These are phyloP conservation scores for Phyto melanocephala DNA, from an alignment of 2,888 invertebrate species.

Conservation along the genomic window DNA sequence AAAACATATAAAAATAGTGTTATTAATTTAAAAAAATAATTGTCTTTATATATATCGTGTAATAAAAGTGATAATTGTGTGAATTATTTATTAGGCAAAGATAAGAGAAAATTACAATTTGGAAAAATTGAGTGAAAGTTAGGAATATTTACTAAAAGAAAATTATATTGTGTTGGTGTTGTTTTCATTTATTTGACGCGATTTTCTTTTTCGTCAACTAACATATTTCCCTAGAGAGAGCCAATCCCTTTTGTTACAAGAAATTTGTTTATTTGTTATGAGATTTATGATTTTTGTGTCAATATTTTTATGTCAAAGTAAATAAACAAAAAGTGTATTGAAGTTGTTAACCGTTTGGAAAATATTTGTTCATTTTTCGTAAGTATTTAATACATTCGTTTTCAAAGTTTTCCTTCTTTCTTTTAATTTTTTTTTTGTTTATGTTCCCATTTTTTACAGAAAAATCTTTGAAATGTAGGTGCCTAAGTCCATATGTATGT, in stretches of 20 bases:
- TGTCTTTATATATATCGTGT: not conserved
- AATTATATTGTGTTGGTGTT: conserved; percentile 1
- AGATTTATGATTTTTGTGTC: not conserved
- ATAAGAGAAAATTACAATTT: too few species aligned
- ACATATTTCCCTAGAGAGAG: conserved; percentile 41
- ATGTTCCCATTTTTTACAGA: too few species aligned
- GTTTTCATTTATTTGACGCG: conserved; percentile 23
- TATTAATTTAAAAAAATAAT: not conserved
- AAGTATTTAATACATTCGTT: too few species aligned
- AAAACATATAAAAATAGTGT: conserved; percentile 34
- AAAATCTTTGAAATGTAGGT: too few species aligned
- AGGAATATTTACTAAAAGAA: not conserved
- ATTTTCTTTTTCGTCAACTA: conserved; percentile 11
- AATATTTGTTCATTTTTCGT: too few species aligned
- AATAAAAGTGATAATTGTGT: not conserved
- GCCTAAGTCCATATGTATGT: too few species aligned
- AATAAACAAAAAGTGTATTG: not conserved
- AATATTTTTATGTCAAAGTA: not conserved
- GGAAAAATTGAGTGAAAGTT: not conserved
- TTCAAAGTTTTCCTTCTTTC: too few species aligned
- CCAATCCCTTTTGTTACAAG: conserved; percentile 61
- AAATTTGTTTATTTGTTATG: conserved; percentile 4
- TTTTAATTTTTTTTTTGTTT: too few species aligned
- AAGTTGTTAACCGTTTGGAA: too few species aligned
- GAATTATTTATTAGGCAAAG: too few species aligned